These are phyloP conservation scores for Carassius gibelio DNA, from an alignment of 2,113 vertebrate species.

Conservation along the genomic window DNA sequence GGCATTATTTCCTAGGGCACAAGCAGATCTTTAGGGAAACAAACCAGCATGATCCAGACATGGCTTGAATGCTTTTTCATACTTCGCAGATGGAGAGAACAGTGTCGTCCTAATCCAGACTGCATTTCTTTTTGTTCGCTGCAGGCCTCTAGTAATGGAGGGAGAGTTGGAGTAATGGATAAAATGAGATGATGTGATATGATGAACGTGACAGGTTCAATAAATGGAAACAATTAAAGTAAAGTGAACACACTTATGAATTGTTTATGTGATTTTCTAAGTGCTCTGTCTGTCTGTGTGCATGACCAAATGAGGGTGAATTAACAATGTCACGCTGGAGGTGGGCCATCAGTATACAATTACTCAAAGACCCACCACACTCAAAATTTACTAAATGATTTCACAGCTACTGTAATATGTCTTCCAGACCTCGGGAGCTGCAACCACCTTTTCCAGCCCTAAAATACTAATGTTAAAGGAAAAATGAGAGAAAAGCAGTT, in stretches of 20 bases:
- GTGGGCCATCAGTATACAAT: conserved; percentile 12
- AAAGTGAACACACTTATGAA: conserved; percentile 43
- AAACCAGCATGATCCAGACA: neutral
- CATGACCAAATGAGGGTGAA: conserved; percentile 9
- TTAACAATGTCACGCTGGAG: conserved; percentile 37
- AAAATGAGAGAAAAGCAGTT: neutral
- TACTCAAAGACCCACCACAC: conserved; percentile 33
- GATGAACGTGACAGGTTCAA: conserved; percentile 20
- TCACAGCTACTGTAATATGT: conserved; percentile 26
- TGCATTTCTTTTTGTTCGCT: neutral
- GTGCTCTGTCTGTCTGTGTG: conserved; percentile 24
- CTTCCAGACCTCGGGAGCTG: neutral
- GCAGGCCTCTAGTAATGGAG: neutral
- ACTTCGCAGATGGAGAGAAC: neutral
- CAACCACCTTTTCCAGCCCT: neutral
- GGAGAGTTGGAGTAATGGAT: conserved; percentile 15
- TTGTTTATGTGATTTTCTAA: conserved; percentile 27
- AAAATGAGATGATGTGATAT: conserved; percentile 9
- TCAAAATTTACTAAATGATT: conserved; percentile 1
- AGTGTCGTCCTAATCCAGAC: neutral
- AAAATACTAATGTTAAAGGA: neutral
- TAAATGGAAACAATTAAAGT: conserved; percentile 11
- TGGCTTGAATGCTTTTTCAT: neutral
- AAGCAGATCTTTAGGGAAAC: neutral
- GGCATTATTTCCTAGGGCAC: neutral